Evolutionary conservation across 2,797 vertebrate species (phyloP), one percentile per base, ranked within the genome.

Genomic region (Coregonus ussuriensis): DNA sequence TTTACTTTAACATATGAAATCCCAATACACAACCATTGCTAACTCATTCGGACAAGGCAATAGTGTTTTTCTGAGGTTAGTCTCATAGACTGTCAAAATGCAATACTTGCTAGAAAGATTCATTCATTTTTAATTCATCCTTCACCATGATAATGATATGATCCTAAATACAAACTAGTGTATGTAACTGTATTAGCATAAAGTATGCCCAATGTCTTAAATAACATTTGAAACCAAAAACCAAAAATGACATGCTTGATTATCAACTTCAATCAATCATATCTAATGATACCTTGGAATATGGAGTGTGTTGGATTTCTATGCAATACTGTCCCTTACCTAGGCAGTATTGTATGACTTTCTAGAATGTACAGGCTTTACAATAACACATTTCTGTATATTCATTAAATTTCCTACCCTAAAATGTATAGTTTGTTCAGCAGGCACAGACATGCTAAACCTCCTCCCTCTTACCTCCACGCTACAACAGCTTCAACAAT

Each of bases 1-100:
- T 18, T 21, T 18, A 6, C 7, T 67, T 35, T 68, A 68, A 33
- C 33, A 37, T 33, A 29, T 16, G 16, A 68, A 68, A 76, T 68
- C 74, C 51, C 16, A 31, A 11, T 67, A 29, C 41, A 81, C n/a
- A 78, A 65, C 62, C 68, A 68, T 52, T 31, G 54, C n/a, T 69
- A 67, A 82, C 18, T 53, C 74, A 31, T 47, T 67, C 59, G 74
- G n/a, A 84, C 53, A 72, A 25, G 13, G 75, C 47, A 70, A 75
- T 81, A 84, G 86, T 82, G 81, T 87, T 83, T 83, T 83, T 74
- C 74, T 74, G 71, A 18, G 31, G 71, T 72, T 56, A 56, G 25
- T 35, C 35, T 41, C 52, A 21, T 7, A 6, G 52, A 56, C 29
- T 53, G 31, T 53, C 29, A 56, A 33, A 9, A 72, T 7, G 16